Base-by-base conservation (phyloP, 2,797 vertebrate species). In the Champsocephalus gunnari region DNA sequence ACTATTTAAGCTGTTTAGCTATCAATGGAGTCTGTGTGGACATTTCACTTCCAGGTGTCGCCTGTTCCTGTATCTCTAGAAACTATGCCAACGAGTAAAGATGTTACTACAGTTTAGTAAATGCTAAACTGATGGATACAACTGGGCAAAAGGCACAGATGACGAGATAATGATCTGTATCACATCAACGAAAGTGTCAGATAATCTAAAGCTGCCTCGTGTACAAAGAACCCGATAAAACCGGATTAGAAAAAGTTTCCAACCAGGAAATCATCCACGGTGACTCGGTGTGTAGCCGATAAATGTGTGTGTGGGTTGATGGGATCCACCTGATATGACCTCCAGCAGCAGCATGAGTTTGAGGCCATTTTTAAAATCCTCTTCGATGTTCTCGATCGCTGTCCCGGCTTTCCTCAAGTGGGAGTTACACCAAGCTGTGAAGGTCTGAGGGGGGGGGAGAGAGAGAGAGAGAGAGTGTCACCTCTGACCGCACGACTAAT, bases 361-460 rank as follows among this genome's bases (percentile, higher is more conserved):
- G 62, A 98, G 96, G 85, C 97, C 97, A 81, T 97, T 97, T 85
- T 96, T 95, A 92, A 98, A 97, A 81, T 97, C 97, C 58, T 97
- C 96, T 83, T 97, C 97, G 28, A 97, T 97, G 89, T 97, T 97
- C 91, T 97, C 96, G 2, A 98, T 98, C 94, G 96, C 95, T 64
- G 97, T 98, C 75, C 97, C 97, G 0, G 96, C 97, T 89, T 97
- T 98, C 77, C 96, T 94, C 91, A 98, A 93, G 89, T 97, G 97
- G 38, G 96, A 98, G 92, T 97, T 98, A 91, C 97, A 98, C 96
- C 96, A 97, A 78, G 97, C 97, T 78, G 96, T 96, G 94, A 97
- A 96, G 51, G 96, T 96, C 96, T 96, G 89, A n/a, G 54, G 14
- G 28, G 4, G 28, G 4, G 28, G 13, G 24, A n/a, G n/a, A n/a